Evolutionary conservation across 1,140 invertebrate genomes (phyloP).

Genomic region (Pseudomyrmex concolor): DNA sequence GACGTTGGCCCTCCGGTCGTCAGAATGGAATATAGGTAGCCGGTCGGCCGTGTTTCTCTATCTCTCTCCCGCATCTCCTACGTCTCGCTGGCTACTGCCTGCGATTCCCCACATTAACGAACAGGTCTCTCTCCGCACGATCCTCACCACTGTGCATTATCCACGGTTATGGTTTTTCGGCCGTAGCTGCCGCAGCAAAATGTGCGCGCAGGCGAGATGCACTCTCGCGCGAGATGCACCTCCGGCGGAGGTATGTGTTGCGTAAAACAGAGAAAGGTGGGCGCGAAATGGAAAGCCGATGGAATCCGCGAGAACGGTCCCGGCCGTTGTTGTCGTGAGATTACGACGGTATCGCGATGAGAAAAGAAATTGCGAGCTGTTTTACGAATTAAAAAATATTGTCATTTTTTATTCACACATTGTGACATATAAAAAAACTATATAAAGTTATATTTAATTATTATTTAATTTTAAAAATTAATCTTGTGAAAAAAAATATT

Average conservation of each 20-base stretch:
- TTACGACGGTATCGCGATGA: constrained; percentile 31
- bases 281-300: constrained; percentile 8
- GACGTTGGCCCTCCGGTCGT: constrained; percentile 53
- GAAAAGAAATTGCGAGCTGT: background rate
- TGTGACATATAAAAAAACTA: too few relatives aligned
- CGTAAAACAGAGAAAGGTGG: constrained; percentile 26
- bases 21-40: constrained; percentile 65
- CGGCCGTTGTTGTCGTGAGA: constrained; percentile 27
- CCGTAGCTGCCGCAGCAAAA: constrained; percentile 33
- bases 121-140: constrained; percentile 52
- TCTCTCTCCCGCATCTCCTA: constrained; percentile 17
- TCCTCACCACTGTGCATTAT: constrained; percentile 60
- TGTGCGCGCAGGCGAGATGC: constrained; percentile 6
- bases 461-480: background rate
- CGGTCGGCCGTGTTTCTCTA: constrained; percentile 41
- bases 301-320: constrained; percentile 27
- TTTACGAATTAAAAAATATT: too few relatives aligned
- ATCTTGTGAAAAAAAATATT: background rate
- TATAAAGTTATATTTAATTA: too few relatives aligned
- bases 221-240: constrained; percentile 36
- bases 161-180: constrained; percentile 66
- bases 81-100: constrained; percentile 43
- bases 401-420: too few relatives aligned
- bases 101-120: constrained; percentile 60
- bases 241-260: background rate